phyloP scores from a whole-genome alignment of 2,888 invertebrate genomes.

The Xestia xanthographa region DNA sequence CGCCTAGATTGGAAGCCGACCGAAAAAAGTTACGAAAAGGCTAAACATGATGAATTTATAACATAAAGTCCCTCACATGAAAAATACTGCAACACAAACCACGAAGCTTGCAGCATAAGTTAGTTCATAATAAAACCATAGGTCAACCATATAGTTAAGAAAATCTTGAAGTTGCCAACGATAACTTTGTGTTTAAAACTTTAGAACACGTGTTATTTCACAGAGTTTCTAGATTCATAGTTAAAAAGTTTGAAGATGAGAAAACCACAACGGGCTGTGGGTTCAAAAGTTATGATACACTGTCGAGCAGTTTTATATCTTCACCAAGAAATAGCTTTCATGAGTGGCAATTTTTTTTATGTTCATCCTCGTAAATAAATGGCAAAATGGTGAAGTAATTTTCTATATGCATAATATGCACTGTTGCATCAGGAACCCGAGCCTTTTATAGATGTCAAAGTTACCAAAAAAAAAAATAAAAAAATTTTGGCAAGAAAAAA shows the following conservation, averaged over 20 bases:
- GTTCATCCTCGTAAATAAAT: no score
- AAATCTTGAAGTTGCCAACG: slow-evolving; percentile 13
- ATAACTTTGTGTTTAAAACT: slow-evolving; percentile 12
- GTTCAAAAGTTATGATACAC: slow-evolving; percentile 9
- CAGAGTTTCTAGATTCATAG: slow-evolving; percentile 12
- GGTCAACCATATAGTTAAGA: background rate
- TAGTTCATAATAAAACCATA: slow-evolving; percentile 1
- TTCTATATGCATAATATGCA: no score
- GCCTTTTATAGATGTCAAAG: no score
- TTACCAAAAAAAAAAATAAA: no score
- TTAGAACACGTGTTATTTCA: slow-evolving; percentile 26
- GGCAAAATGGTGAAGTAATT: no score
- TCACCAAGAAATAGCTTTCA: no score
- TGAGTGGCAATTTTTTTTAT: no score
- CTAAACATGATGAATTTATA: no score
- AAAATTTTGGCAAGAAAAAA: no score
- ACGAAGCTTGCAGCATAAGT: background rate
- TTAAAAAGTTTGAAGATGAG: slow-evolving; percentile 24
- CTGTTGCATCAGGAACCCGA: no score
- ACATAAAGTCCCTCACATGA: background rate
- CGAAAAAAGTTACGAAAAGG: no score
- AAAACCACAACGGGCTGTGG: background rate
- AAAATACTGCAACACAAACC: background rate
- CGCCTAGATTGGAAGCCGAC: no score
- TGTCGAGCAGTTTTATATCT: background rate